A percentile compares a stretch with the other conserved stretches of the same genome.
These are phyloP conservation scores for Cossypha niveicapilla DNA, from an alignment of 2,797 vertebrate genomes.

Conservation along the genomic window DNA sequence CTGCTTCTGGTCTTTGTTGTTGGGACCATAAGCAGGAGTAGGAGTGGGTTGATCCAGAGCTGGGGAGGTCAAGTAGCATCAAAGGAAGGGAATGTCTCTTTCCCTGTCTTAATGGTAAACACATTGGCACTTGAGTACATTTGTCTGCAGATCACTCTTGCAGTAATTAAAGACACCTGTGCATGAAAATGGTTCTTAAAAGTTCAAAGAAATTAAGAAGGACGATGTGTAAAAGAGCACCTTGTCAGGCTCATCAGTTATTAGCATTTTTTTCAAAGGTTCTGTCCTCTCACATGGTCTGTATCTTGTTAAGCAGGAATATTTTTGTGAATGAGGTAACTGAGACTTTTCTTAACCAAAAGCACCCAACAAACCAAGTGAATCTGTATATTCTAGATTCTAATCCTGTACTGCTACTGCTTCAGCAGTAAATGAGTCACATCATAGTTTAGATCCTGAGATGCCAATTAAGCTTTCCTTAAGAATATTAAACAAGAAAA, in stretches of 20 bases:
- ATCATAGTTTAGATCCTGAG: not conserved
- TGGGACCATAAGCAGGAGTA: not conserved
- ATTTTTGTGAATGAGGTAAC: not conserved
- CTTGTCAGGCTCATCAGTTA: not conserved
- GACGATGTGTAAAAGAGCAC: not conserved
- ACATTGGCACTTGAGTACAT: not conserved
- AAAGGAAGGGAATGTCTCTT: not conserved
- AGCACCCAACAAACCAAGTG: not conserved
- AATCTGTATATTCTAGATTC: not conserved
- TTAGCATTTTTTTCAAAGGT: not conserved
- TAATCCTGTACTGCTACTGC: not conserved
- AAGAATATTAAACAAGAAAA: not conserved
- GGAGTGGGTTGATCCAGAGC: not conserved
- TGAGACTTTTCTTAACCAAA: not conserved
- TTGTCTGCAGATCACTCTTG: not conserved
- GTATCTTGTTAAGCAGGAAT: not conserved
- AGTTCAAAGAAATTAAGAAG: not conserved
- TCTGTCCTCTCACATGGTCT: not conserved
- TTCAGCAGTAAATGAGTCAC: not conserved
- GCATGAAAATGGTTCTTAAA: not conserved
- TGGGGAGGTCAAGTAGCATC: not conserved
- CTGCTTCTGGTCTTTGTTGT: not conserved
- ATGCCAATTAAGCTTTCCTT: not conserved
- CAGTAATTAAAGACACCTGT: not conserved
- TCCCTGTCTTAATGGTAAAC: not conserved